Conservation (phyloP, 1,140 invertebrate genomes). For the Amyelois transitella region DNA sequence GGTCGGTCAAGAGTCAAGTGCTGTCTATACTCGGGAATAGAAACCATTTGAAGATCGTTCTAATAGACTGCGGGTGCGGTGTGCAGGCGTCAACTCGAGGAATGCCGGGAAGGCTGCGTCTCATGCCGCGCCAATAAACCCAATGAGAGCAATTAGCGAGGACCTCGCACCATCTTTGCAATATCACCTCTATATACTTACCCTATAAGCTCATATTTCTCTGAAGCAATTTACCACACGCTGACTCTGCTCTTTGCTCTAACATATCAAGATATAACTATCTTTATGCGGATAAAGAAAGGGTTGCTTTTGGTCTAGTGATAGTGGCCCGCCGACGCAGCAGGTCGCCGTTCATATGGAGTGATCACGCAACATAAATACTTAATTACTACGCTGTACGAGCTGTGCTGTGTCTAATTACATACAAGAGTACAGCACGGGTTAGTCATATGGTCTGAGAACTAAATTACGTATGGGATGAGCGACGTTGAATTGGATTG, state of each 20-base stretch:
- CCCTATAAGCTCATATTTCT: neutral
- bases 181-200: neutral
- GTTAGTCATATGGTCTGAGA: neutral
- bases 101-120: neutral
- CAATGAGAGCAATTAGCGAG: conserved; percentile 2
- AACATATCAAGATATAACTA: neutral
- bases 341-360: neutral
- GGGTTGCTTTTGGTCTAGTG: neutral
- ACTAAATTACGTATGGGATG: neutral
- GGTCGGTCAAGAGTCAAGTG: too few relatives aligned
- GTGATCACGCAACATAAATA: neutral
- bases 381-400: neutral
- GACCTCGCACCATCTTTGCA: neutral
- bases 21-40: neutral
- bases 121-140: neutral
- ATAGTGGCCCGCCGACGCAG: neutral
- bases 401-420: neutral
- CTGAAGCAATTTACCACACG: neutral
- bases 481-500: neutral
- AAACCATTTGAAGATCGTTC: neutral
- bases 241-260: neutral
- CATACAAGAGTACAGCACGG: neutral
- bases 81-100: neutral
- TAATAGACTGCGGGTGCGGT: too few relatives aligned
- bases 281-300: neutral